phyloP scores from a whole-genome alignment of 2,888 invertebrate genomes.

The Eupelmus urozonus region DNA sequence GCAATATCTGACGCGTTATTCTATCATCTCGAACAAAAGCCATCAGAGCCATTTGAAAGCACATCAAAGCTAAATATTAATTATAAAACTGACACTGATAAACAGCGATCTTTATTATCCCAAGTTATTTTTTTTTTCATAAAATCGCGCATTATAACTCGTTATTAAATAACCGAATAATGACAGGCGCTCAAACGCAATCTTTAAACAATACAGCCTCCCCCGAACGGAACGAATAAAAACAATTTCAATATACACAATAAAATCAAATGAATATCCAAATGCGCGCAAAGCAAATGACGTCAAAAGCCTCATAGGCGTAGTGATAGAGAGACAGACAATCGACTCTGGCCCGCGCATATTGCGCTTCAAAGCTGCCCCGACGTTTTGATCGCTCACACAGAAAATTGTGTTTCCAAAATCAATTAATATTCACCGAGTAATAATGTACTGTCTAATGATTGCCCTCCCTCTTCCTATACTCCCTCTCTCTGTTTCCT shows the following conservation, averaged over 20 bases:
- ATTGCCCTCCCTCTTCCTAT: slow-evolving; percentile 58
- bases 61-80: too few species aligned
- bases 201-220: background rate
- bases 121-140: too few species aligned
- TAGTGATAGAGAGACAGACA: slow-evolving; percentile 49
- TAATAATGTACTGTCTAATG: slow-evolving; percentile 75
- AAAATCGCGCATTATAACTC: too few species aligned
- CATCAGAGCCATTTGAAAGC: too few species aligned
- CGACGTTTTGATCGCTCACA: slow-evolving; percentile 74
- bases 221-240: background rate
- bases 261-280: slow-evolving; percentile 40
- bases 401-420: slow-evolving; percentile 76
- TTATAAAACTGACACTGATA: too few species aligned
- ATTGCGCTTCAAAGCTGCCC: slow-evolving; percentile 20
- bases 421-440: slow-evolving; percentile 75
- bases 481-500: slow-evolving; percentile 47
- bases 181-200: background rate
- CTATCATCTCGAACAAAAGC: too few species aligned
- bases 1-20: too few species aligned
- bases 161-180: background rate
- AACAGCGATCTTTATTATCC: too few species aligned
- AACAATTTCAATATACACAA: slow-evolving; percentile 12
- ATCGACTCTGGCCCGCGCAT: slow-evolving; percentile 22
- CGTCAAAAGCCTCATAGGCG: slow-evolving; percentile 49
- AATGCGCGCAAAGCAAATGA: slow-evolving; percentile 22